Evolutionary conservation across 2,797 vertebrate genomes (phyloP).

Genomic region (Babyrousa celebensis): DNA sequence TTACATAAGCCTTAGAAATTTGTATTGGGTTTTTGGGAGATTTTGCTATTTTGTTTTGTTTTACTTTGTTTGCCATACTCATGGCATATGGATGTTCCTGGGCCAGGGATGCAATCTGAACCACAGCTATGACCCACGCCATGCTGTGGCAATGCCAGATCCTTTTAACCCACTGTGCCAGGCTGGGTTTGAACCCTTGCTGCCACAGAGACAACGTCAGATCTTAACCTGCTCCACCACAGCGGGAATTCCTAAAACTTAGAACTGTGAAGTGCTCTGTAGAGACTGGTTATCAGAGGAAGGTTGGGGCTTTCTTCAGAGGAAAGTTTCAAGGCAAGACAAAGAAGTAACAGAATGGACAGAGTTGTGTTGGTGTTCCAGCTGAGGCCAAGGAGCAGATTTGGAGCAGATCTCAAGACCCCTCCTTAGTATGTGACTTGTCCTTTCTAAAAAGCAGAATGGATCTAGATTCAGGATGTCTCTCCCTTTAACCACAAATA

Average conservation of each 20-base stretch:
- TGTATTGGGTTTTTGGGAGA: too few species aligned
- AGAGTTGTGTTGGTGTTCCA: not conserved
- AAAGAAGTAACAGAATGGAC: not conserved
- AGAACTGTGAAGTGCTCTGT: not conserved
- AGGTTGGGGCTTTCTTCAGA: not conserved
- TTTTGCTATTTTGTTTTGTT: too few species aligned
- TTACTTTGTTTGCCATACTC: too few species aligned
- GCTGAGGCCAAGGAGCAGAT: not conserved
- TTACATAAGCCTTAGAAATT: not conserved
- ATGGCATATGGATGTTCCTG: too few species aligned
- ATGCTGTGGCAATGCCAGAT: too few species aligned
- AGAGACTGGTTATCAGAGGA: not conserved
- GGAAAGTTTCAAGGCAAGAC: not conserved
- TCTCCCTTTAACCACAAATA: not conserved
- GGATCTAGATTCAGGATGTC: not conserved
- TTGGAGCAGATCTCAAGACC: not conserved
- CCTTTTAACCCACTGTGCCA: too few species aligned
- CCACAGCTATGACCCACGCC: too few species aligned
- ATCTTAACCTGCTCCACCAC: too few species aligned
- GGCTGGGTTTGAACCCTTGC: too few species aligned
- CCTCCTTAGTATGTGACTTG: not conserved
- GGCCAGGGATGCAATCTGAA: too few species aligned
- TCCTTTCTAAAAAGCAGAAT: not conserved
- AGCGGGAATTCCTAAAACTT: not conserved
- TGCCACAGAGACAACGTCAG: too few species aligned